Conservation (phyloP, 2,797 vertebrate genomes). For the Etheostoma perlongum region DNA sequence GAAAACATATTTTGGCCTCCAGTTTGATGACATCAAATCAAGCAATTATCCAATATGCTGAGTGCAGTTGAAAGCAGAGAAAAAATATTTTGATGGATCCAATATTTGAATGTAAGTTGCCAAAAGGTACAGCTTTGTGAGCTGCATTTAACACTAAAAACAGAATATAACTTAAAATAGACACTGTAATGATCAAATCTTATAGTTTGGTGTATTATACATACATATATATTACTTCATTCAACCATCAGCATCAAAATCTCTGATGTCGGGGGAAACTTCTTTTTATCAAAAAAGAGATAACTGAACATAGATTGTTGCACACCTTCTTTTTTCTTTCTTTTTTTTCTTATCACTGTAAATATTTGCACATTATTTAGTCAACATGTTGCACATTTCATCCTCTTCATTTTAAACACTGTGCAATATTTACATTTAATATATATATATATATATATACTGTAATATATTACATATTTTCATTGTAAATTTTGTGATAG, state of each 20-base stretch:
- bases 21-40: not conserved
- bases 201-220: not conserved
- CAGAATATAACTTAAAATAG: not conserved
- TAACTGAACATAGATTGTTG: no score
- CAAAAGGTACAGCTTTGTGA: not conserved
- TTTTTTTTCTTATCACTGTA: no score
- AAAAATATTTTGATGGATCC: not conserved
- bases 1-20: not conserved
- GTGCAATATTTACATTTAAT: no score
- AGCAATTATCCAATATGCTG: not conserved
- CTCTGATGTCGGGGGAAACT: not conserved
- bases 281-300: no score
- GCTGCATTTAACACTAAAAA: not conserved
- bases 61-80: not conserved
- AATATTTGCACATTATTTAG: not conserved
- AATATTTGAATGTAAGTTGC: not conserved
- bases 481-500: not conserved
- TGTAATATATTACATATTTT: not conserved
- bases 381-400: not conserved
- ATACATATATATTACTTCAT: not conserved
- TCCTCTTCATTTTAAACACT: not conserved
- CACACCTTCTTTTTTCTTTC: no score
- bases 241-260: not conserved
- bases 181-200: not conserved
- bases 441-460: no score